Percentiles rank a stretch among this genome's conserved stretches.
phyloP scores from a whole-genome alignment of 37 sponge, comb jelly and placozoan genomes.

The Bolinopsis microptera region DNA sequence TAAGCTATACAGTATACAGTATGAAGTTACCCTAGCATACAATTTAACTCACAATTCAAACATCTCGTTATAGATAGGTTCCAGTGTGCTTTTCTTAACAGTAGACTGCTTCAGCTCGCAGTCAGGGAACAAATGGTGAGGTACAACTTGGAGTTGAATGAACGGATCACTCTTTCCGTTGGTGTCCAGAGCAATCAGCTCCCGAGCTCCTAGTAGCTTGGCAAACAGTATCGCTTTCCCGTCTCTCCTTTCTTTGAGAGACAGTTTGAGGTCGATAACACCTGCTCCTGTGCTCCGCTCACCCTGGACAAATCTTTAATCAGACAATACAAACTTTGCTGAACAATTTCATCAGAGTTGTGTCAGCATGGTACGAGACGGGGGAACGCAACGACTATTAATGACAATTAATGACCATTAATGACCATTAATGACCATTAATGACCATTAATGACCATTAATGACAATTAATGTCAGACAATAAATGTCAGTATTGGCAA shows the following conservation, averaged over 20 bases:
- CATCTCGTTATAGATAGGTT: constrained; percentile 49
- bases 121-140: constrained; percentile 33
- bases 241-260: constrained; percentile 41
- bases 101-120: constrained; percentile 51
- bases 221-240: constrained; percentile 18
- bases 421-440: no score
- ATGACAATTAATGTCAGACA: no score
- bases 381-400: no score
- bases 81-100: constrained; percentile 39
- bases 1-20: no score
- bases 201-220: constrained; percentile 3
- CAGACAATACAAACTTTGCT: not conserved
- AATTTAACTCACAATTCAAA: constrained; percentile 44
- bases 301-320: not conserved
- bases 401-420: no score
- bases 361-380: no score
- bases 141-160: constrained; percentile 30
- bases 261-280: constrained; percentile 20
- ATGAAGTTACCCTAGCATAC: no score
- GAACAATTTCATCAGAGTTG: no score
- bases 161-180: constrained; percentile 57
- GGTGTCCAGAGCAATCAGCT: not conserved
- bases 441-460: no score
- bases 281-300: constrained; percentile 43
- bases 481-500: no score